These are phyloP conservation scores for Ephestia elutella DNA, from an alignment of 1,140 invertebrate species.

Conservation along the genomic window DNA sequence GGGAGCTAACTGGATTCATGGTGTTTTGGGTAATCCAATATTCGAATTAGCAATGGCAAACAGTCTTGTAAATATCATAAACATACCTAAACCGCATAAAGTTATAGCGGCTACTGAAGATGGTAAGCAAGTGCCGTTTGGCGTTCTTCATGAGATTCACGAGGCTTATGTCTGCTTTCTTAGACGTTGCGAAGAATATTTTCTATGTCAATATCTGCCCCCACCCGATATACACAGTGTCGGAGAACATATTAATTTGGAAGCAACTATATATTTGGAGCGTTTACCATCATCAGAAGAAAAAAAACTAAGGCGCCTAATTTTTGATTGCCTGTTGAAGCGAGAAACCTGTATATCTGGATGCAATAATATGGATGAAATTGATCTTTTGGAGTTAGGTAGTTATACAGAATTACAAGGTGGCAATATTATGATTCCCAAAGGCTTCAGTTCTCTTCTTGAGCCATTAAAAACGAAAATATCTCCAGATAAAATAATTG, in stretches of 20 bases:
- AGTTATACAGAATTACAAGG: constrained; percentile 96
- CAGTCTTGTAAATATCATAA: constrained; percentile 87
- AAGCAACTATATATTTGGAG: constrained; percentile 88
- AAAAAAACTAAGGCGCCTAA: constrained; percentile 82
- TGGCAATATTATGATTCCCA: constrained; percentile 92
- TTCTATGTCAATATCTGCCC: constrained; percentile 88
- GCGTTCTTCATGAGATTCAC: constrained; percentile 89
- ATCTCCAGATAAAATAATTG: constrained; percentile 81
- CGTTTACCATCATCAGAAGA: constrained; percentile 82
- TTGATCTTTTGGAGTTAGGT: constrained; percentile 88
- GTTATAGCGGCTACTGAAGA: constrained; percentile 90
- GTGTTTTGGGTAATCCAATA: constrained; percentile 88
- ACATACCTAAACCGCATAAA: constrained; percentile 88
- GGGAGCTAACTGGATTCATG: constrained; percentile 96
- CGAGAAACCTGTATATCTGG: constrained; percentile 96
- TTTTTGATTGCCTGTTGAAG: constrained; percentile 93
- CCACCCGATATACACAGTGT: constrained; percentile 92
- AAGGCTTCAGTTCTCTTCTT: constrained; percentile 91
- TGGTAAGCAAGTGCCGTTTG: constrained; percentile 88
- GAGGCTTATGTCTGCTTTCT: constrained; percentile 93
- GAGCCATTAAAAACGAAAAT: constrained; percentile 86
- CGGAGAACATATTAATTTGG: constrained; percentile 90
- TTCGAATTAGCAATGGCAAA: constrained; percentile 90
- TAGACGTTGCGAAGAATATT: constrained; percentile 92
- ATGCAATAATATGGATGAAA: constrained; percentile 92